Conservation (phyloP, 2,797 vertebrate genomes). For the Zalophus californianus region DNA sequence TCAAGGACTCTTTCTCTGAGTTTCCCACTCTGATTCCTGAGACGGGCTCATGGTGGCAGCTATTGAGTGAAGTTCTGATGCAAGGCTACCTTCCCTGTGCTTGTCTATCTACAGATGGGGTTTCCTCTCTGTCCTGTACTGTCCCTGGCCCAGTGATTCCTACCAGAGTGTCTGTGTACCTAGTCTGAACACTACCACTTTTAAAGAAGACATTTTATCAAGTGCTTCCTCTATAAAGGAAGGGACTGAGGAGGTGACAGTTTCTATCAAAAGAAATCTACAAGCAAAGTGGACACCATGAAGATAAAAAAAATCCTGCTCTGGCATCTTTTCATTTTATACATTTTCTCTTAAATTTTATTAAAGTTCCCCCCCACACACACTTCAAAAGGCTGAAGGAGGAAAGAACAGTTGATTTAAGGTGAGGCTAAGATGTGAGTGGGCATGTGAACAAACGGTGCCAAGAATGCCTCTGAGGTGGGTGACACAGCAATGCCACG, state of each 20-base stretch:
- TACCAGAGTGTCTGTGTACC: background rate
- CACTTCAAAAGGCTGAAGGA: background rate
- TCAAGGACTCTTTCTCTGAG: background rate
- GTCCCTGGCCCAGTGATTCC: background rate
- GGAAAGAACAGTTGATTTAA: background rate
- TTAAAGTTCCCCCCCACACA: background rate
- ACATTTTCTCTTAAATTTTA: conserved; percentile 33
- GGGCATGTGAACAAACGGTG: background rate
- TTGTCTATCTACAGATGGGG: background rate
- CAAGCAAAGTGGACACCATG: background rate
- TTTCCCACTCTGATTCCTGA: background rate
- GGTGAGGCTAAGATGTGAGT: background rate
- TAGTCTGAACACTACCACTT: background rate
- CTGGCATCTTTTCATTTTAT: background rate
- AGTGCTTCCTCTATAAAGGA: background rate
- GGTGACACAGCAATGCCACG: background rate
- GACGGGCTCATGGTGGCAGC: background rate
- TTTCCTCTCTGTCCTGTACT: background rate
- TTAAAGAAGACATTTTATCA: background rate
- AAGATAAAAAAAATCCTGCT: background rate
- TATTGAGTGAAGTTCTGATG: background rate
- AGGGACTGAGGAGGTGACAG: background rate
- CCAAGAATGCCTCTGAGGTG: background rate
- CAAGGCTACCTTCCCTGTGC: background rate
- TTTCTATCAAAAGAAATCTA: background rate